These are phyloP conservation scores for Apamea epomidion DNA, from an alignment of 2,888 invertebrate genomes.

Conservation along the genomic window DNA sequence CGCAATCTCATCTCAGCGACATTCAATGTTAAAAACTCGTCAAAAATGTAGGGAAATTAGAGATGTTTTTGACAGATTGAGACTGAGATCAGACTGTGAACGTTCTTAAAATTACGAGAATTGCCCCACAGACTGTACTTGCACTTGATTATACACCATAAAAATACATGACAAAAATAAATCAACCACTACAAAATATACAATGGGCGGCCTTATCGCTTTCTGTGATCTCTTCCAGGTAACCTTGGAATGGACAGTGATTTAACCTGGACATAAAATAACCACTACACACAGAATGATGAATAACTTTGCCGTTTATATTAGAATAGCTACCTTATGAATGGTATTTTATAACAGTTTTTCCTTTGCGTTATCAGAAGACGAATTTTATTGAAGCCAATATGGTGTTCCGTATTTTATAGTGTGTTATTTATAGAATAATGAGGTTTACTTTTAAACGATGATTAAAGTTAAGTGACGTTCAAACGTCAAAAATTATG, in stretches of 20 bases:
- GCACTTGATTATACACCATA: background rate
- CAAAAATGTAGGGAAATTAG: too few species aligned
- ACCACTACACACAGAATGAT: background rate
- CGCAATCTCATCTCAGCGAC: too few species aligned
- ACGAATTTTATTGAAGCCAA: background rate
- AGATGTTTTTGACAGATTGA: too few species aligned
- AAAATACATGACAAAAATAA: background rate
- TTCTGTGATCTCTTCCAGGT: background rate
- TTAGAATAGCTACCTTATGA: background rate
- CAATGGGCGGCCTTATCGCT: background rate
- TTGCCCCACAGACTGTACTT: too few species aligned
- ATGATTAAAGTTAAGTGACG: too few species aligned
- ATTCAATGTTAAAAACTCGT: too few species aligned
- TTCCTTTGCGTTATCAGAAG: constrained; percentile 7
- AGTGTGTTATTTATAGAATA: background rate
- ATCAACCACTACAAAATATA: background rate
- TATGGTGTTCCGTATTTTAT: background rate
- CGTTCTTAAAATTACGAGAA: too few species aligned
- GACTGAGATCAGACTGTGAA: too few species aligned
- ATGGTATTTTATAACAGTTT: constrained; percentile 2
- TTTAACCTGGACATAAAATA: background rate
- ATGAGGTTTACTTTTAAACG: background rate
- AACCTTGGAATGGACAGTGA: background rate
- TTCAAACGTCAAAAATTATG: too few species aligned
- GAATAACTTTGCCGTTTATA: background rate